phyloP scores from a whole-genome alignment of 2,797 vertebrate genomes.

The Falco peregrinus region DNA sequence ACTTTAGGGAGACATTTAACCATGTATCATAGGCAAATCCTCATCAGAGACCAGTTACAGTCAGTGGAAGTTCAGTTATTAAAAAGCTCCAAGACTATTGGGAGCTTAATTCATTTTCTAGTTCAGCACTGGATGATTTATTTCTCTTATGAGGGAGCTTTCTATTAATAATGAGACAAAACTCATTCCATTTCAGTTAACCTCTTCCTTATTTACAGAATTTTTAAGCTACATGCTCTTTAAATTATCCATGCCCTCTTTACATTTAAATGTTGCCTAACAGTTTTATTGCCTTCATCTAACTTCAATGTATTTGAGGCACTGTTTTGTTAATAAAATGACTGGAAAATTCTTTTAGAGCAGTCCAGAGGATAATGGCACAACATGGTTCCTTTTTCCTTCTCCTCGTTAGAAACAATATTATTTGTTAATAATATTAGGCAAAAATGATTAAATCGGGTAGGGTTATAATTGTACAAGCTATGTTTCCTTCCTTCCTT shows the following conservation, averaged over 20 bases:
- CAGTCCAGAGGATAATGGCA: not conserved
- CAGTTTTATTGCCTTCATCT: slow-evolving; percentile 31
- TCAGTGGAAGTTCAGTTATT: slow-evolving; percentile 13
- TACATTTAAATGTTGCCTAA: slow-evolving; percentile 7
- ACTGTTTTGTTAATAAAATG: slow-evolving; percentile 39
- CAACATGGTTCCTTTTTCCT: not conserved
- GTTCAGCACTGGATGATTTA: slow-evolving; percentile 19
- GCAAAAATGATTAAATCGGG: not conserved
- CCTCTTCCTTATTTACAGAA: slow-evolving; percentile 35
- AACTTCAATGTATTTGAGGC: not conserved
- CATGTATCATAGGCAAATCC: not conserved
- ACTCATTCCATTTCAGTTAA: slow-evolving; percentile 38
- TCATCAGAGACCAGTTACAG: not conserved
- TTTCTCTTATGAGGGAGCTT: slow-evolving; percentile 28
- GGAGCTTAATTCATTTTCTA: slow-evolving; percentile 23
- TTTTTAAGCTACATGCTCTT: slow-evolving; percentile 35
- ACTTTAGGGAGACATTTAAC: not conserved
- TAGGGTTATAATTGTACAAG: not conserved
- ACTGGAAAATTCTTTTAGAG: not conserved
- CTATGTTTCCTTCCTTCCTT: not conserved
- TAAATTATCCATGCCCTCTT: slow-evolving; percentile 43
- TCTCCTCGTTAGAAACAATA: not conserved
- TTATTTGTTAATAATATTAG: not conserved
- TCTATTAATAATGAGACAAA: slow-evolving; percentile 26
- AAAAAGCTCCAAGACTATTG: not conserved